Conservation (phyloP, 2,797 vertebrate genomes). For the Pygocentrus nattereri region DNA sequence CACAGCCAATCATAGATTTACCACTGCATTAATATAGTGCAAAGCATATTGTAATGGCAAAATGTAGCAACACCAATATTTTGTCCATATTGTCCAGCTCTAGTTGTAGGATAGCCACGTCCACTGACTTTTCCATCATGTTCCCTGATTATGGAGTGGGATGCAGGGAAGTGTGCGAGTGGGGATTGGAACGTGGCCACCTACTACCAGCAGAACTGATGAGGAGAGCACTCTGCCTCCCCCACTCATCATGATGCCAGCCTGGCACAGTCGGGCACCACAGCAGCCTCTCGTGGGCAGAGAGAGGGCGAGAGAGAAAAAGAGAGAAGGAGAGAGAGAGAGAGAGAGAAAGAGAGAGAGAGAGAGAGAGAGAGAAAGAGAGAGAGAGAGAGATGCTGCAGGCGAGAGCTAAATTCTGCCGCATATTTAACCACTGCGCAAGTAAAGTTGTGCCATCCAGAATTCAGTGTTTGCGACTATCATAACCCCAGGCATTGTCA, state of each 20-base stretch:
- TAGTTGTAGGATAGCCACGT: background rate
- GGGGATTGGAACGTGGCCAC: conserved; percentile 38
- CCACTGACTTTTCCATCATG: background rate
- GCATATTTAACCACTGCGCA: conserved; percentile 48
- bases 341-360: background rate
- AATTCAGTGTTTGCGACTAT: conserved; percentile 51
- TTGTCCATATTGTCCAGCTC: background rate
- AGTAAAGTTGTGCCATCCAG: conserved; percentile 52
- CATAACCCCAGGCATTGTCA: conserved; percentile 49
- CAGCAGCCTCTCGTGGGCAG: conserved; percentile 42
- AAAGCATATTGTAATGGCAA: background rate
- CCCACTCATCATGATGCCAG: conserved; percentile 48
- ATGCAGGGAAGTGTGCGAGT: conserved; percentile 20
- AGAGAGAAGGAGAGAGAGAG: background rate
- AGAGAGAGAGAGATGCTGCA: conserved; percentile 21
- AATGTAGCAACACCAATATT: background rate
- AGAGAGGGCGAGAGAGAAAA: conserved; percentile 9
- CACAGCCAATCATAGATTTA: background rate
- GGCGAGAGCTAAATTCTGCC: conserved; percentile 45
- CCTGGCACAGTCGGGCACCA: conserved; percentile 42
- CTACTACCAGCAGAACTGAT: conserved; percentile 34
- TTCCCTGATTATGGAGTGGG: conserved; percentile 9
- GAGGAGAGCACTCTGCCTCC: conserved; percentile 36
- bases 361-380: background rate
- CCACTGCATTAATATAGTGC: background rate